phyloP scores from a whole-genome alignment of 2,888 invertebrate genomes.

The Cecidostiba fungosa region DNA sequence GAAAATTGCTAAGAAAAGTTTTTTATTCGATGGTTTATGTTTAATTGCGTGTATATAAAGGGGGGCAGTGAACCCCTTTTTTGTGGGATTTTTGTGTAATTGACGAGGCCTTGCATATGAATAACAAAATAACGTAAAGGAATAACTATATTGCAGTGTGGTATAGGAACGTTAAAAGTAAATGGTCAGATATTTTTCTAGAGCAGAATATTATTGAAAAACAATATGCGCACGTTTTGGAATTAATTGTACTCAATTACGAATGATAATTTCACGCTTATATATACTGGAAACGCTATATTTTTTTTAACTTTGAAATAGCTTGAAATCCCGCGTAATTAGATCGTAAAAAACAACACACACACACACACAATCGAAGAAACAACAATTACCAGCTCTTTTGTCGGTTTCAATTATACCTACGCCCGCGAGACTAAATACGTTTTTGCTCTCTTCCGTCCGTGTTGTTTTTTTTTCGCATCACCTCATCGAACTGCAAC shows the following conservation, averaged over 20 bases:
- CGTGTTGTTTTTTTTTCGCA: constrained; percentile 6
- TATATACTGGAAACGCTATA: background rate
- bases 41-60: no score
- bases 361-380: background rate
- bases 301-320: background rate
- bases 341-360: constrained; percentile 20
- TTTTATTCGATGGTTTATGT: background rate
- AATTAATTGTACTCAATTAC: background rate
- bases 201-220: background rate
- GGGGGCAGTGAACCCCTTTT: background rate
- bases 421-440: background rate
- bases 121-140: no score
- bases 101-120: background rate
- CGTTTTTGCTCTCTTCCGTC: constrained; percentile 1
- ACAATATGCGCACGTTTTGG: background rate
- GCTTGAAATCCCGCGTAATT: constrained; percentile 21
- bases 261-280: background rate
- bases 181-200: no score
- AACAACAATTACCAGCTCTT: constrained; percentile 1
- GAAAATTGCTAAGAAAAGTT: background rate
- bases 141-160: no score
- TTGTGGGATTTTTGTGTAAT: background rate
- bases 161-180: no score
- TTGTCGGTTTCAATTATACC: background rate
- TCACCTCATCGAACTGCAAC: constrained; percentile 8